A percentile compares a stretch with the other conserved stretches of the same genome.
Conservation (phyloP, 30 jellyfish, hydroid and myxozoan species). For the Nemopilema nomurai region DNA sequence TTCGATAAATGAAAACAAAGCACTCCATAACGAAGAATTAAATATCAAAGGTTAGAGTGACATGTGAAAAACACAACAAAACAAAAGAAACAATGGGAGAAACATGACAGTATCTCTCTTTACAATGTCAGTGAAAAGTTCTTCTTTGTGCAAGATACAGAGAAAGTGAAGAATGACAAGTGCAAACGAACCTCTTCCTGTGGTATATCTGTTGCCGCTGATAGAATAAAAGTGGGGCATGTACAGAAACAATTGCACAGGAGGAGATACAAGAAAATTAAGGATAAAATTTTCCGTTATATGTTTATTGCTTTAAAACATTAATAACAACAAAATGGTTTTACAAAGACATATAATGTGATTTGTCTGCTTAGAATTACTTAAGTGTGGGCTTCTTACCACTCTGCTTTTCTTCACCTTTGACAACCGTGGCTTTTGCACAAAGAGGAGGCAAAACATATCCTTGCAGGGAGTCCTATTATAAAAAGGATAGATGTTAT, state of each 20-base stretch:
- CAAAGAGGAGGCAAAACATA: constrained; percentile 31
- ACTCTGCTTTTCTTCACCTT: not conserved
- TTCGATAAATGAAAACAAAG: too few relatives aligned
- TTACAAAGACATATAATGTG: too few relatives aligned
- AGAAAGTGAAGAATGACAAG: not conserved
- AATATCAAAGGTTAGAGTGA: too few relatives aligned
- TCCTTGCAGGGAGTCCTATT: constrained; percentile 34
- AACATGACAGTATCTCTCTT: not conserved
- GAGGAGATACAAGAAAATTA: too few relatives aligned
- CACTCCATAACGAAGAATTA: too few relatives aligned
- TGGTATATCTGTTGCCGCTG: not conserved
- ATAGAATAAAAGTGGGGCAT: too few relatives aligned
- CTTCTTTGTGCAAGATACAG: not conserved
- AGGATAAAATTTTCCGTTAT: too few relatives aligned
- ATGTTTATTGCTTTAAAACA: too few relatives aligned
- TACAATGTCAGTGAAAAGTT: not conserved
- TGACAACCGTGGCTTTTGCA: not conserved
- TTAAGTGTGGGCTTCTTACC: not conserved
- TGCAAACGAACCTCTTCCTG: not conserved
- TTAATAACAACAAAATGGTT: too few relatives aligned
- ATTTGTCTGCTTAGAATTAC: too few relatives aligned
- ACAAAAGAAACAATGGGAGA: too few relatives aligned
- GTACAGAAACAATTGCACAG: not conserved
- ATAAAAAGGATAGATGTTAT: not conserved
- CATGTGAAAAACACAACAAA: too few relatives aligned